Base-by-base conservation (phyloP, 2,797 vertebrate genomes). In the Cryptoprocta ferox region DNA sequence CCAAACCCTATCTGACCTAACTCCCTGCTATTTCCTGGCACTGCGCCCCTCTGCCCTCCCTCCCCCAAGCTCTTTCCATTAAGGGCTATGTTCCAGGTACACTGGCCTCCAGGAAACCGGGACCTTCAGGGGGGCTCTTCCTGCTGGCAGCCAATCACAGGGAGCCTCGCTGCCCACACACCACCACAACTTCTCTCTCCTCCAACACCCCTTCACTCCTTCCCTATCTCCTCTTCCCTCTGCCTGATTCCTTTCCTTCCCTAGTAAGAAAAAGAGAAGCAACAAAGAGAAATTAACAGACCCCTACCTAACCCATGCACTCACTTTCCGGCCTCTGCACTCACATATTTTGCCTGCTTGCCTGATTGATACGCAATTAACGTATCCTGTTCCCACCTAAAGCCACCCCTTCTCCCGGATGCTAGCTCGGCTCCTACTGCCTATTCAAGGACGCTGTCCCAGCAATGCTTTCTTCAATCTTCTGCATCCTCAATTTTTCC, bases 1-100 rank as follows among this genome's bases (percentile, higher is more conserved):
- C 73, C n/a, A 85, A 73, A 24, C 24, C 2, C 28, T 45, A 42
- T 53, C 39, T n/a, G 6, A 16, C 10, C 37, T 86, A 16, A 24
- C 14, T 6, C 8, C 15, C 14, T 78, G n/a, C 2, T 66, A 21
- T 26, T 48, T 12, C 18, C 26, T 35, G 53, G 32, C 2, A 65
- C 7, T 0, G 0, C 5, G 6, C 24, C 70, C 70, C 4, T 14
- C 6, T 13, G 13, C 48, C 42, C 30, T 10, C 9, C 14, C 30
- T 6, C 18, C 4, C 14, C 32, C 10, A 12, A 30, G 14, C 13
- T 48, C n/a, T 68, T 48, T 28, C 42, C 8, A 1, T 0, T 15
- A 35, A 61, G 45, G 24, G 35, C 28, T 86, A 26, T 70, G 42
- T 15, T 73, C 35, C 15, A 28, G 15, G 7, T 19, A 82, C 19